Evolutionary conservation across 1,140 invertebrate species (phyloP).

Genomic region (Diachasma alloeum): DNA sequence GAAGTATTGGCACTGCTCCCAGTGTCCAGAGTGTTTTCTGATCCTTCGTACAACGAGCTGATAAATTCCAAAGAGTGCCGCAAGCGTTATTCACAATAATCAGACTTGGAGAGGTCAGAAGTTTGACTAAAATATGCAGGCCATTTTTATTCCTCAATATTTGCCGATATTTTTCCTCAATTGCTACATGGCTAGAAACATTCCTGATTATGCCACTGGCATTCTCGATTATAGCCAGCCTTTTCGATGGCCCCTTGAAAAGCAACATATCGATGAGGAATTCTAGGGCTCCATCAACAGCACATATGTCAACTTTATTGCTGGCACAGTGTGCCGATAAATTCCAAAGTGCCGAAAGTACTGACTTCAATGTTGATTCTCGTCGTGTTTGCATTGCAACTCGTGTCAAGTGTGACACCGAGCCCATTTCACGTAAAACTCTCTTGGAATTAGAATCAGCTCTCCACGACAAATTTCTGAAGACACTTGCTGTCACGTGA

Average conservation of each 20-base stretch:
- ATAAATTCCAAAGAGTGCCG: conserved; percentile 95
- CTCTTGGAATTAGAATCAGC: conserved; percentile 91
- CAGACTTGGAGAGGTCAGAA: conserved; percentile 90
- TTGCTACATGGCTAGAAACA: conserved; percentile 93
- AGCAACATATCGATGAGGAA: conserved; percentile 90
- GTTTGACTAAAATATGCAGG: conserved; percentile 88
- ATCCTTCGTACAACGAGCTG: conserved; percentile 86
- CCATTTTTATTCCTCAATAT: conserved; percentile 88
- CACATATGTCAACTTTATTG: conserved; percentile 94
- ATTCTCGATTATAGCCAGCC: conserved; percentile 91
- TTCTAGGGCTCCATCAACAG: conserved; percentile 84
- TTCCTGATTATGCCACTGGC: conserved; percentile 94
- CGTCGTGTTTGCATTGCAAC: conserved; percentile 90
- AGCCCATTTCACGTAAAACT: conserved; percentile 87
- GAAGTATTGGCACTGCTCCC: conserved; percentile 91
- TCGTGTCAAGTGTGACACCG: conserved; percentile 83
- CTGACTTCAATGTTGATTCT: conserved; percentile 93
- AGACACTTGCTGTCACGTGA: conserved; percentile 92
- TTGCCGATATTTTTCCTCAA: conserved; percentile 87
- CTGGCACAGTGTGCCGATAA: conserved; percentile 92
- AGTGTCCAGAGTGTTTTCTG: conserved; percentile 90
- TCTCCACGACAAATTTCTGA: conserved; percentile 96
- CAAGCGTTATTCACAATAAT: conserved; percentile 97
- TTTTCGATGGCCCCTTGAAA: conserved; percentile 87
- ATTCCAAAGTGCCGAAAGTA: conserved; percentile 95